Evolutionary conservation across 2,797 vertebrate species (phyloP), one percentile per base, ranked within the genome.

Genomic region (Aviceda cuculoides): DNA sequence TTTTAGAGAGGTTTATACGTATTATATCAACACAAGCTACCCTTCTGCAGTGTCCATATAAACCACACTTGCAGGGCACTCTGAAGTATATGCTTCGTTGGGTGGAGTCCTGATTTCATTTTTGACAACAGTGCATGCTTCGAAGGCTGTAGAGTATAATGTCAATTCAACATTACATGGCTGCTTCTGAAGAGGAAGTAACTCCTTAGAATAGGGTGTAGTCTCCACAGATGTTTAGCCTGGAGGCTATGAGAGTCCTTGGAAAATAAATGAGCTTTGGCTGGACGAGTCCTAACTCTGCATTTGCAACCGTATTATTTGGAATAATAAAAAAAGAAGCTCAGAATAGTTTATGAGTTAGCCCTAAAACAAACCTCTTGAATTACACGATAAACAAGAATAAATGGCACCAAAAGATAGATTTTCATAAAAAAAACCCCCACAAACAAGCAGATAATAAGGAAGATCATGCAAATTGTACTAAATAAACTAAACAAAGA

Each of bases 191-290:
- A 87, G 58, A 91, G 90, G 91, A 97, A 96, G 80, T 82, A 87
- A 59, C 59, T 92, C 70, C 35, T 93, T 49, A 81, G 50, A 93
- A 75, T 1, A 90, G 58, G 87, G 79, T 70, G 82, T 87, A 80
- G 39, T 47, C 74, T 78, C 37, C 78, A 67, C 89, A 97, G 84
- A 90, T 95, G 87, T 96, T 97, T 92, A 94, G 77, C 82, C 90
- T 85, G 46, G 28, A 95, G 68, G 73, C 16, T 72, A 8, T 22
- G 22, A 80, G 15, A 91, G 55, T 87, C 65, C 18, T 29, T 73
- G 52, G 29, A 93, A 89, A 92, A 95, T 56, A 91, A 91, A 94
- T 39, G 25, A 70, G 26, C 55, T 81, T 24, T 16, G 35, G 42
- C 46, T 90, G n/a, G 39, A 74, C 8, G 15, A 73, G 18, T 70